Base-by-base conservation (phyloP, 1,140 invertebrate species). In the Diabrotica undecimpunctata region DNA sequence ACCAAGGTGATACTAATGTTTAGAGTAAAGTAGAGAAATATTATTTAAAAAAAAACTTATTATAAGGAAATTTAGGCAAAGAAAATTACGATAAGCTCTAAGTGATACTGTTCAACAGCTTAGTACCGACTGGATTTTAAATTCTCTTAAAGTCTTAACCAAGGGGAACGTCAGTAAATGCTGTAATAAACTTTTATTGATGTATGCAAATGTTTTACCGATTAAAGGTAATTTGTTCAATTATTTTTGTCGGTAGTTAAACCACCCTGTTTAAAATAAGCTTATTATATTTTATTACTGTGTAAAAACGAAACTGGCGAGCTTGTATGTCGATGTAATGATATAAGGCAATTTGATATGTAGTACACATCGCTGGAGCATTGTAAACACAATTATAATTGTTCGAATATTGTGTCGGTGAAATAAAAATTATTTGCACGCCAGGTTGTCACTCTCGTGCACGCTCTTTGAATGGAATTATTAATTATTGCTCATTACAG, bases 351-450 rank as follows among this genome's bases (percentile, higher is more conserved):
- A 62, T 62, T 62, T 62, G 54, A 54, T 54, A 62, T 54, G 61
- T 62, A 46, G 61, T 60, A 60, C 61, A 54, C 53, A 62, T 54
- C 51, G 51, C 61, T 4, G 11, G 35, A 50, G 51, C 51, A 62
- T 54, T 62, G 61, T 62, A 62, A 62, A 62, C 61, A 62, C 52
- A 62, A 62, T 62, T 54, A 62, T 54, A 62, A 62, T 62, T 62
- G 53, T 62, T 62, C 41, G 61, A 62, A 54, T 39, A 54, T 62
- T 62, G 36, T 62, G 61, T 62, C 39, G 10, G 25, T 54, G 36
- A 53, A 62, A 54, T 62, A 38, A 62, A 62, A 62, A 62, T 62
- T 62, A 62, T 62, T 54, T 54, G 61, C 61, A 62, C 61, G 61
- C 61, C 61, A 62, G 5, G 61, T 14, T 54, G 61, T 54, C 51